These are phyloP conservation scores for Callimico goeldii DNA, from an alignment of 2,797 vertebrate species.

Conservation along the genomic window DNA sequence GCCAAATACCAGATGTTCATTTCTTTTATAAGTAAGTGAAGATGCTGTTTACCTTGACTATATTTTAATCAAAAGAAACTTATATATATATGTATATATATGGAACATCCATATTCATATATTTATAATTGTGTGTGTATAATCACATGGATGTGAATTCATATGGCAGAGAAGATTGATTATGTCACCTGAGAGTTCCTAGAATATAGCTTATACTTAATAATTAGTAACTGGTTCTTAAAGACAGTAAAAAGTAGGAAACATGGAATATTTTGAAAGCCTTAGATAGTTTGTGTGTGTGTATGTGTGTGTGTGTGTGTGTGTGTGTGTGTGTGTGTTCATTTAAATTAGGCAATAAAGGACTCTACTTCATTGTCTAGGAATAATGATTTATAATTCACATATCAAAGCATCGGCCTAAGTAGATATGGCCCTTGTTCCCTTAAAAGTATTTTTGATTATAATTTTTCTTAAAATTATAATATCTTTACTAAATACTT, in stretches of 20 bases:
- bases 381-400: slow-evolving; percentile 28
- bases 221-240: not conserved
- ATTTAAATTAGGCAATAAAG: not conserved
- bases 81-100: no score
- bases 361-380: not conserved
- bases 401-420: not conserved
- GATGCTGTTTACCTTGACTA: not conserved
- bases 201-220: not conserved
- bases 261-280: slow-evolving; percentile 16
- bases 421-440: not conserved
- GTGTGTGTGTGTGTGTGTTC: no score
- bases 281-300: not conserved
- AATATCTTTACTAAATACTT: not conserved
- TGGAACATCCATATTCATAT: not conserved
- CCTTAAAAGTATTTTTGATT: slow-evolving; percentile 10
- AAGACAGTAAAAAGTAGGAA: slow-evolving; percentile 13
- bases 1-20: slow-evolving; percentile 92
- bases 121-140: not conserved
- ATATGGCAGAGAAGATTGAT: not conserved
- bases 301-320: not conserved
- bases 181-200: not conserved
- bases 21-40: slow-evolving; percentile 95
- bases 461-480: slow-evolving; percentile 45
- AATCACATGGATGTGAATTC: not conserved
- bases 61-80: not conserved